Percentiles rank a stretch among this genome's conserved stretches.
phyloP scores from a whole-genome alignment of 2,888 invertebrate genomes.

The Carpatolechia fugitivella region DNA sequence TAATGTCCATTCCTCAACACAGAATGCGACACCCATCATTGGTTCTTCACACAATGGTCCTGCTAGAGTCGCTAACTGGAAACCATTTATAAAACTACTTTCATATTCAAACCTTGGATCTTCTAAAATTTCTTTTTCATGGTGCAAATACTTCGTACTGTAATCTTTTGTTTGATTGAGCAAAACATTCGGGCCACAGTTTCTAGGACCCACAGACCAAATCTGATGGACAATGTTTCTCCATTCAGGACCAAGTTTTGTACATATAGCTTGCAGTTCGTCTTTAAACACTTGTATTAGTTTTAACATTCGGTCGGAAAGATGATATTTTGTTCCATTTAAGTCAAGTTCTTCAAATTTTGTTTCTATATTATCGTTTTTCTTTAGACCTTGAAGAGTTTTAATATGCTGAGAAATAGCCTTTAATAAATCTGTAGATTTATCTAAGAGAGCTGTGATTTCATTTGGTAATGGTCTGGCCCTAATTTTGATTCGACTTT shows the following conservation, averaged over 20 bases:
- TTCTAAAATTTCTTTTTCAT: constrained; percentile 55
- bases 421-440: constrained; percentile 84
- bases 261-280: constrained; percentile 81
- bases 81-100: constrained; percentile 90
- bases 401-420: constrained; percentile 76
- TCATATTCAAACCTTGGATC: constrained; percentile 83
- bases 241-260: constrained; percentile 77
- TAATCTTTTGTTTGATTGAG: constrained; percentile 88
- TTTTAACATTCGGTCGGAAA: constrained; percentile 67
- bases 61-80: constrained; percentile 90
- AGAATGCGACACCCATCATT: constrained; percentile 95
- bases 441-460: constrained; percentile 85
- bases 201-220: constrained; percentile 95
- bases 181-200: constrained; percentile 93
- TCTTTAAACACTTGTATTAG: constrained; percentile 70
- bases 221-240: constrained; percentile 81
- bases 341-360: constrained; percentile 49
- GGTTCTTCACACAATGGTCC: constrained; percentile 99
- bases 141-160: constrained; percentile 59
- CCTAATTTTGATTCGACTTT: constrained; percentile 84
- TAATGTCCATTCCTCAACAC: constrained; percentile 90
- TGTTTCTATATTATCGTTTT: constrained; percentile 56
- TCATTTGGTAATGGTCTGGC: constrained; percentile 87
- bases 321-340: constrained; percentile 47
- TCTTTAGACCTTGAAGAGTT: constrained; percentile 55